A percentile compares a stretch with the other conserved stretches of the same genome.
phyloP scores from a whole-genome alignment of 2,888 invertebrate species.

The Archips xylosteana region DNA sequence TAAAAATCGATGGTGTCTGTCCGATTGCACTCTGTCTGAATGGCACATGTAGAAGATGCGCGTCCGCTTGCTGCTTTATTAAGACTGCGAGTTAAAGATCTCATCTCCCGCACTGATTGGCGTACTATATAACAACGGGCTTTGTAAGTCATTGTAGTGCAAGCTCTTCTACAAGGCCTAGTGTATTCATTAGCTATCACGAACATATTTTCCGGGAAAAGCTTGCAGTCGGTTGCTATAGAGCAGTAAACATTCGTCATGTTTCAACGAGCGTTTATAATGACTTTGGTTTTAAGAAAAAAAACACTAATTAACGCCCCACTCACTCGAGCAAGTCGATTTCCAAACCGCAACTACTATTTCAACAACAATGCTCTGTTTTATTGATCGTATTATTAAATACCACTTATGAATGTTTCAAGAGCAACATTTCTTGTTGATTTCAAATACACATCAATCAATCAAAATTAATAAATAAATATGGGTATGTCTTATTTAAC shows the following conservation, averaged over 20 bases:
- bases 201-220: slow-evolving; percentile 52
- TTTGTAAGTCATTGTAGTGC: slow-evolving; percentile 50
- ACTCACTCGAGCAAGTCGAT: slow-evolving; percentile 19
- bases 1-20: slow-evolving; percentile 57
- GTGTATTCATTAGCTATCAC: slow-evolving; percentile 13
- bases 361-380: slow-evolving; percentile 19
- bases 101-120: slow-evolving; percentile 52
- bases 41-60: slow-evolving; percentile 59
- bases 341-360: slow-evolving; percentile 26
- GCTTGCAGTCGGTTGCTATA: slow-evolving; percentile 39
- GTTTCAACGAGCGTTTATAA: slow-evolving; percentile 22
- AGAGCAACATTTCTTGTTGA: not conserved
- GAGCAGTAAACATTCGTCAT: slow-evolving; percentile 24
- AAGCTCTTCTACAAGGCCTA: slow-evolving; percentile 32
- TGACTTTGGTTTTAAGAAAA: not conserved
- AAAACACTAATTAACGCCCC: slow-evolving; percentile 18
- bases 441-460: too few relatives aligned
- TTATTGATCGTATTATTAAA: not conserved
- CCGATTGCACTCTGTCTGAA: slow-evolving; percentile 63
- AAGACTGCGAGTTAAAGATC: slow-evolving; percentile 62
- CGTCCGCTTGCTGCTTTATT: slow-evolving; percentile 57
- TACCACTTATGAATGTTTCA: not conserved
- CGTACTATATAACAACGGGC: slow-evolving; percentile 57
- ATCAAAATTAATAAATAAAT: too few relatives aligned
- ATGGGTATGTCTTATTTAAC: too few relatives aligned